phyloP scores from a whole-genome alignment of 2,113 vertebrate genomes.

The Corythaeola cristata region DNA sequence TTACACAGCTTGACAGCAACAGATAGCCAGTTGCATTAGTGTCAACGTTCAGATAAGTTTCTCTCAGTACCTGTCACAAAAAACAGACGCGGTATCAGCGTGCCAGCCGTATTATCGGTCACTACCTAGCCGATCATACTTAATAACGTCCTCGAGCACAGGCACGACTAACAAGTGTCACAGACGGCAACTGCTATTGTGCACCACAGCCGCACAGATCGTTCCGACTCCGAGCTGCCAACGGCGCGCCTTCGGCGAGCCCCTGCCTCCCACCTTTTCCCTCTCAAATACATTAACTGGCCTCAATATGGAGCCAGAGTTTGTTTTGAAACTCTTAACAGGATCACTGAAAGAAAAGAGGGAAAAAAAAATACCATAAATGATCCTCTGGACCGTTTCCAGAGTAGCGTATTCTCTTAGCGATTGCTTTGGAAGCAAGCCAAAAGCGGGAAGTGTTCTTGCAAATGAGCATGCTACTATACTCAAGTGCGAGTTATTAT shows the following conservation, averaged over 20 bases:
- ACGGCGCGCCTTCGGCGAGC: background rate
- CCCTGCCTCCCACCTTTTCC: constrained; percentile 12
- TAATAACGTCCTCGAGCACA: constrained; percentile 15
- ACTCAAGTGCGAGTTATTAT: constrained; percentile 78
- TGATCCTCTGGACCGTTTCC: constrained; percentile 76
- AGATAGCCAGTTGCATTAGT: constrained; percentile 61
- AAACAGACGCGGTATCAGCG: constrained; percentile 6
- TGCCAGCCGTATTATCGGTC: constrained; percentile 24
- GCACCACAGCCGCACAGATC: background rate
- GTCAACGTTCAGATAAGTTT: constrained; percentile 62
- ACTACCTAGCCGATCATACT: constrained; percentile 53
- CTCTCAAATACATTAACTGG: constrained; percentile 42
- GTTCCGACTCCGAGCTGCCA: background rate
- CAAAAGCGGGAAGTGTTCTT: constrained; percentile 73
- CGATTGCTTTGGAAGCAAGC: constrained; percentile 78
- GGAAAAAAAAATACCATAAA: constrained; percentile 68
- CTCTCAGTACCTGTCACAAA: constrained; percentile 55
- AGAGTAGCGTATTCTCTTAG: constrained; percentile 71
- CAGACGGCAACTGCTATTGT: background rate
- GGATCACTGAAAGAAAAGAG: constrained; percentile 76
- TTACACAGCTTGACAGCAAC: constrained; percentile 62
- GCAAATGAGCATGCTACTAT: constrained; percentile 70
- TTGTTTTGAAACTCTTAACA: constrained; percentile 82
- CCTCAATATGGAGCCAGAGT: constrained; percentile 68
- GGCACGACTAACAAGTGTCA: background rate